Evolutionary conservation across 1,140 invertebrate species (phyloP), one percentile per base, ranked within the genome.

Genomic region (Plodia interpunctella): DNA sequence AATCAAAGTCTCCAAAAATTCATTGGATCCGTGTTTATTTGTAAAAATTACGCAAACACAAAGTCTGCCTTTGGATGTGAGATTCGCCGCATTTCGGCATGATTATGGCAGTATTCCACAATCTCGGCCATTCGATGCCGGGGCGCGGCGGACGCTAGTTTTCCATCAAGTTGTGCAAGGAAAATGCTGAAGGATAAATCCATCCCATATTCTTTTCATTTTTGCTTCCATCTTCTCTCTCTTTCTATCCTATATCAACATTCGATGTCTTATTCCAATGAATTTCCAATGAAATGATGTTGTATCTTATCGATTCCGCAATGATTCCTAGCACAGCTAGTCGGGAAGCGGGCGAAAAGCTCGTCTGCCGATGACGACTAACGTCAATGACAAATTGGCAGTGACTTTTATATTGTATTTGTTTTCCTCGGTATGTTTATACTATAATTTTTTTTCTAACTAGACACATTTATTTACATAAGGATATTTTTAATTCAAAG

Each of bases 381-480:
- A 44, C 38, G 38, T 44, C 38, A 15, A 44, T 6, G 13, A 62
- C 57, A 61, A 61, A 61, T 63, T 68, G 61, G 65, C 65, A 68
- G 65, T 68, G 63, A 70, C 53, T 66, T 21, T 63, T 56, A 63
- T 68, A 51, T 68, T 63, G 65, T 67, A 65, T 71, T 65, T 62
- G 58, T 68, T 70, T 63, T 59, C 55, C 55, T 55, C 60, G 62
- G 58, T 62, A 62, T 65, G 66, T 62, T 69, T 65, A 66, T 57
- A 64, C 65, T 58, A 49, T 60, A 49, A 49, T 62, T 49, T 55
- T 25, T 62, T 55, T 63, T 66, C 59, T 63, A 63, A 54, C 50
- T 51, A 50, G 62, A 65, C 32, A 21, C 55, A 52, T 52, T 52
- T 53, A 53, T 53, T 53, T 53, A 51, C 18, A 20, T 51, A 53